Percentiles rank a stretch among this genome's conserved stretches.
These are phyloP conservation scores for Polydrusus cervinus DNA, from an alignment of 2,888 invertebrate species.

Conservation along the genomic window DNA sequence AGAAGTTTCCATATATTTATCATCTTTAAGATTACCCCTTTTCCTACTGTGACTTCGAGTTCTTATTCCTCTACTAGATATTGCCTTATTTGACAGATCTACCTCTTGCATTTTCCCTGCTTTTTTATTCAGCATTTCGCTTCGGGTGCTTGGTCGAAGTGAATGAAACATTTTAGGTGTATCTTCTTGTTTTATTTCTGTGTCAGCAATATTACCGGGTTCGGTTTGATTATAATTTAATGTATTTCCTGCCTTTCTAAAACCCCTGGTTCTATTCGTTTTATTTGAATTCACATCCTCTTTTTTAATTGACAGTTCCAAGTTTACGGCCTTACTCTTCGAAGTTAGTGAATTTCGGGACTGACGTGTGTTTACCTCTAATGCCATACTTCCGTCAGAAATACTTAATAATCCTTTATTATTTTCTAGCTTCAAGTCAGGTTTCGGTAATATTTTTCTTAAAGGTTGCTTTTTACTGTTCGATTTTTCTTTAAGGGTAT, in stretches of 20 bases:
- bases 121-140: neutral
- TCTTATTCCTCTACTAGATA: neutral
- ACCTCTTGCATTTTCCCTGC: neutral
- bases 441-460: neutral
- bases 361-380: neutral
- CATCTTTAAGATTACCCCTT: no score
- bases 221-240: no score
- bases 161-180: neutral
- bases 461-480: neutral
- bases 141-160: neutral
- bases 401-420: neutral
- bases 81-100: neutral
- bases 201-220: no score
- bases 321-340: neutral
- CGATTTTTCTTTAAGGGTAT: neutral
- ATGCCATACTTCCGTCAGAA: no score
- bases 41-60: no score
- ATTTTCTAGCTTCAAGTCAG: neutral
- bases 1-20: no score
- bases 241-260: neutral
- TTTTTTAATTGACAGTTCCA: neutral
- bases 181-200: neutral
- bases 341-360: no score
- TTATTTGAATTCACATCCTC: no score
- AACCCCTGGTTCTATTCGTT: no score